These are phyloP conservation scores for Sylvietta virens DNA, from an alignment of 2,113 vertebrate genomes.

Conservation along the genomic window DNA sequence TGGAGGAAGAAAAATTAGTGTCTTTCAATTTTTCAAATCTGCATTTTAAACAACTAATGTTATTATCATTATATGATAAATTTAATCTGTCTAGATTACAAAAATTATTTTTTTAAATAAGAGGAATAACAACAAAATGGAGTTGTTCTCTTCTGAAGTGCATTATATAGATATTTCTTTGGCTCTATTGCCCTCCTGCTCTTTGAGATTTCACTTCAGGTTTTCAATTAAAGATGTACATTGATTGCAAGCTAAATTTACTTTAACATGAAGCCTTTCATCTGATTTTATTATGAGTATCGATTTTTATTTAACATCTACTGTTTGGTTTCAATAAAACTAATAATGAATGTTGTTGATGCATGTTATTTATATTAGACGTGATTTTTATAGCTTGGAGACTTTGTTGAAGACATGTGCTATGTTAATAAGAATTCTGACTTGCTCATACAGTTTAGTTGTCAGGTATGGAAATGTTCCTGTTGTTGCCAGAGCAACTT, in stretches of 20 bases:
- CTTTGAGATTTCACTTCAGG: neutral
- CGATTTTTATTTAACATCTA: conserved; percentile 37
- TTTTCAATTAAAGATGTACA: neutral
- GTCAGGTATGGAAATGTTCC: neutral
- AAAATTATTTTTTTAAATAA: neutral
- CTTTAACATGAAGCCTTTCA: neutral
- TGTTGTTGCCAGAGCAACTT: neutral
- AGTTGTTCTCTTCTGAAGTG: neutral
- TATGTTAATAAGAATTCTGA: neutral
- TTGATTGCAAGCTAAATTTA: conserved; percentile 29
- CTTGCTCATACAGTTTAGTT: neutral
- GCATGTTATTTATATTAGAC: conserved; percentile 8
- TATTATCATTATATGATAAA: neutral
- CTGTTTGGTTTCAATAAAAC: conserved; percentile 2
- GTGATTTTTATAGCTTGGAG: neutral
- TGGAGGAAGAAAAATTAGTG: neutral
- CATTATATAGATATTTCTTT: neutral
- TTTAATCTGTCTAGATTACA: neutral
- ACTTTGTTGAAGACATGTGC: neutral
- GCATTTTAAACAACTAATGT: neutral
- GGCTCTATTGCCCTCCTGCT: neutral
- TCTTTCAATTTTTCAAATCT: neutral
- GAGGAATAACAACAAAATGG: neutral
- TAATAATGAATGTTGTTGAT: conserved; percentile 23
- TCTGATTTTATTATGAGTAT: conserved; percentile 20